These are phyloP conservation scores for Charadrius vociferus DNA, from an alignment of 2,113 vertebrate genomes.

Conservation along the genomic window DNA sequence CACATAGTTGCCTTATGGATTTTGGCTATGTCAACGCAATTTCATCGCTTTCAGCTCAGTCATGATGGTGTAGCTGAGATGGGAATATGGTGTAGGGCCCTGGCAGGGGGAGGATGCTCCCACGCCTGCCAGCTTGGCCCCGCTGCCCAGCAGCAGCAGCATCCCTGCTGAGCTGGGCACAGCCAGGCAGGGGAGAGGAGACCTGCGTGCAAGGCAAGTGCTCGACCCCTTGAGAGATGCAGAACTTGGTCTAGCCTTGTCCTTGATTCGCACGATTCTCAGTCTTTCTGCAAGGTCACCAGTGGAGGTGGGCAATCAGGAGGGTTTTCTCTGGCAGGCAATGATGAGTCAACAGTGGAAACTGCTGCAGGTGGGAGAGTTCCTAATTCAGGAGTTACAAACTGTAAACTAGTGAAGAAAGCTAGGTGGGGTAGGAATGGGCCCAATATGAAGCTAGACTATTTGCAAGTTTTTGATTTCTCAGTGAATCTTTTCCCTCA, in stretches of 20 bases:
- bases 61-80: not conserved
- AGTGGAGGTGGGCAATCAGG: not conserved
- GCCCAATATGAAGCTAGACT: not conserved
- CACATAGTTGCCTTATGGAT: not conserved
- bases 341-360: not conserved
- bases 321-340: not conserved
- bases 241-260: accelerated
- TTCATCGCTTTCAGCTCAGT: not conserved
- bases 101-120: accelerated
- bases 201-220: not conserved
- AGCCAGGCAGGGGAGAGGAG: not conserved
- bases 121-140: accelerated
- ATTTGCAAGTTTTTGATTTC: not conserved
- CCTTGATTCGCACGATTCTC: not conserved
- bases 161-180: not conserved
- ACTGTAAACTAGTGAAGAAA: accelerated
- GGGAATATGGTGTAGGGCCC: not conserved
- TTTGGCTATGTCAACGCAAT: not conserved
- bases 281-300: not conserved
- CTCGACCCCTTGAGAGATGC: not conserved
- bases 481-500: not conserved
- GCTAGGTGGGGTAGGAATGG: not conserved
- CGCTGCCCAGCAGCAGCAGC: accelerated
- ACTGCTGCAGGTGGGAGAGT: not conserved
- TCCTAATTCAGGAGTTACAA: not conserved